phyloP scores from a whole-genome alignment of 2,888 invertebrate genomes.

The Eucriotettix oculatus region DNA sequence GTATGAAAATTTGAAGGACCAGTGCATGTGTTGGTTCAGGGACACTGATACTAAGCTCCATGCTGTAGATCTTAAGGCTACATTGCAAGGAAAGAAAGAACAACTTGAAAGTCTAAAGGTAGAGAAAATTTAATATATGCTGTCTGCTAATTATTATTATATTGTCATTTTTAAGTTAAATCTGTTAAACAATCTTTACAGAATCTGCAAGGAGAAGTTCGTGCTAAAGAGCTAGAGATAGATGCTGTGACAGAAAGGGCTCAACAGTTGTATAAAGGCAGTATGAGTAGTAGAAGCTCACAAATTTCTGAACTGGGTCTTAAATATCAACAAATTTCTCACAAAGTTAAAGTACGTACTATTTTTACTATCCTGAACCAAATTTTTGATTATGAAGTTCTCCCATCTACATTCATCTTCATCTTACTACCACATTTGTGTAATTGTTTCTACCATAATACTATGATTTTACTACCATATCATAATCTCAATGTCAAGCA shows the following conservation, averaged over 20 bases:
- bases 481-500: too few relatives aligned
- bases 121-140: background rate
- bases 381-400: too few relatives aligned
- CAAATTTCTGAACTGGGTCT: slow-evolving; percentile 81
- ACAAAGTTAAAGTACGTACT: slow-evolving; percentile 54
- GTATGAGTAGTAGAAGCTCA: slow-evolving; percentile 54
- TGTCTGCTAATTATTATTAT: background rate
- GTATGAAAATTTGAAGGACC: slow-evolving; percentile 73
- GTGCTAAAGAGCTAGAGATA: slow-evolving; percentile 81
- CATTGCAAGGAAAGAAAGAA: slow-evolving; percentile 63
- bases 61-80: slow-evolving; percentile 70
- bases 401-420: too few relatives aligned
- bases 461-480: too few relatives aligned
- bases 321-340: slow-evolving; percentile 79
- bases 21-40: slow-evolving; percentile 72
- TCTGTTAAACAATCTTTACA: slow-evolving; percentile 22
- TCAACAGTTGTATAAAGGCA: slow-evolving; percentile 62
- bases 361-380: too few relatives aligned
- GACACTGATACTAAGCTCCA: slow-evolving; percentile 77
- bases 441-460: too few relatives aligned
- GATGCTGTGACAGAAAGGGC: slow-evolving; percentile 84
- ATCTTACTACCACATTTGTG: too few relatives aligned
- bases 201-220: slow-evolving; percentile 68
- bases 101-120: slow-evolving; percentile 60
- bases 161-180: background rate